Percentiles rank a stretch among this genome's conserved stretches.
Conservation (phyloP, 1,140 invertebrate genomes). For the Caenorhabditis brenneri region DNA sequence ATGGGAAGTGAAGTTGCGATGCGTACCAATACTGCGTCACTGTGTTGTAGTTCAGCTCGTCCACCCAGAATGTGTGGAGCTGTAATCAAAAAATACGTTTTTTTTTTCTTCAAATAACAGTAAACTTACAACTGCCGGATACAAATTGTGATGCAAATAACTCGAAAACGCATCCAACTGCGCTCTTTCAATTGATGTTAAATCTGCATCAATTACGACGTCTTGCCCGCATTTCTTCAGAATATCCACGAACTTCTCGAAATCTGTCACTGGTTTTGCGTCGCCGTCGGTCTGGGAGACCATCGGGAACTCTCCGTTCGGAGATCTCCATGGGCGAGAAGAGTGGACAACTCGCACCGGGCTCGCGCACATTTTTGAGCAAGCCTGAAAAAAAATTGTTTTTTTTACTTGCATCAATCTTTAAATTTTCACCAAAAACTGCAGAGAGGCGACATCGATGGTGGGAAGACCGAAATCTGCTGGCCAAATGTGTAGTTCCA, state of each 20-base stretch:
- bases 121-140: constrained; percentile 57
- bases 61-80: constrained; percentile 65
- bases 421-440: constrained; percentile 62
- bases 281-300: constrained; percentile 32
- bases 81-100: constrained; percentile 55
- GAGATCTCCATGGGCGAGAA: constrained; percentile 45
- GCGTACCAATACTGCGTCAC: constrained; percentile 65
- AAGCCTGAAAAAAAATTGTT: neutral
- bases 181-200: constrained; percentile 52
- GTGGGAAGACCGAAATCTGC: constrained; percentile 66
- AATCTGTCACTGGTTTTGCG: constrained; percentile 56
- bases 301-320: constrained; percentile 47
- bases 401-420: neutral
- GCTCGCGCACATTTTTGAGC: constrained; percentile 52
- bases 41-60: constrained; percentile 65
- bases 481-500: constrained; percentile 64
- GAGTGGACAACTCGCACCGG: constrained; percentile 43
- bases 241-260: constrained; percentile 58
- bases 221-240: constrained; percentile 54
- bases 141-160: constrained; percentile 49
- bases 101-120: neutral
- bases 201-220: constrained; percentile 58
- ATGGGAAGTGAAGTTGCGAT: constrained; percentile 62
- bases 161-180: constrained; percentile 54
- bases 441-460: constrained; percentile 60